Evolutionary conservation across 1,140 invertebrate species (phyloP), one percentile per base, ranked within the genome.

Genomic region (Drosophila navojoa): DNA sequence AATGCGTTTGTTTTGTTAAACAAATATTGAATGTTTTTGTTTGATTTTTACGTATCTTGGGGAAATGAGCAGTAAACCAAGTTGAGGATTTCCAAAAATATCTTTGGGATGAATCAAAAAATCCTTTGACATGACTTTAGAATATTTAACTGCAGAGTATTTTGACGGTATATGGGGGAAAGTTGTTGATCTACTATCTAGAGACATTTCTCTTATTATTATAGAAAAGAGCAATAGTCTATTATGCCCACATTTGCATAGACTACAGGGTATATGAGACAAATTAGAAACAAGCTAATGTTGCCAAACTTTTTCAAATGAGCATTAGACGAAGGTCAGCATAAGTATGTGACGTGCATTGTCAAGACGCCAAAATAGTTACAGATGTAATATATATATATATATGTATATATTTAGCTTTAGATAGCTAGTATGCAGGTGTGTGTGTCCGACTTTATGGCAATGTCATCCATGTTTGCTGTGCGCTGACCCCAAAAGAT

Each of bases 251-350:
- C 5, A 3, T 6, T 6, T 16, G 42, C 42, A 16, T 19, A 38
- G 42, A 19, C 2, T 45, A 45, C 42, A 45, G 42, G 42, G 42
- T 45, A 45, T 45, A 16, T 45, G 10, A 47, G 32, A 42, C 1
- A 61, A 47, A 60, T 27, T 29, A 40, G 35, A 45, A 70, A 63
- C 15, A 38, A 10, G 22, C 16, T 47, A 47, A 63, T 60, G 71
- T 45, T 74, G 71, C 71, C 71, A 74, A 73, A 68, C 40, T 72
- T 72, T 38, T 72, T 45, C 57, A 79, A 84, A 85, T 85, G 73
- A 70, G 63, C 73, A 69, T 42, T 68, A 68, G 80, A 75, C 80
- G 81, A 85, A 85, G 81, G 81, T 80, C 81, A 75, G 47, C 67
- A 75, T 59, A 64, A 49, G 29, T 66, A 73, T 73, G 64, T 75